Evolutionary conservation across 2,888 invertebrate species (phyloP).

Genomic region (Andrena hattorfiana): DNA sequence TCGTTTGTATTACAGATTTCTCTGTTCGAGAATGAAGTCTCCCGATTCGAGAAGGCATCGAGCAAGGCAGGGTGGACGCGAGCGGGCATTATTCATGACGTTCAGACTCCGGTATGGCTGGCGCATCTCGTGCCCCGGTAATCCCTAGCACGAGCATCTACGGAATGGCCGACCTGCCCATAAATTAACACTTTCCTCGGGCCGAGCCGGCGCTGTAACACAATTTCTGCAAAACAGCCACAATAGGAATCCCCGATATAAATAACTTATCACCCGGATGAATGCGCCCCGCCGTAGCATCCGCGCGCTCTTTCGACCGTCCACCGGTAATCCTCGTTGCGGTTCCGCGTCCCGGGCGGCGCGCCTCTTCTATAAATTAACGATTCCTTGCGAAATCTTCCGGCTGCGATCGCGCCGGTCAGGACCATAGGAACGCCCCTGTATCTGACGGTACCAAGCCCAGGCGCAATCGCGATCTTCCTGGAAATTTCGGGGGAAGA

Average conservation of each 20-base stretch:
- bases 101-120: constrained; percentile 12
- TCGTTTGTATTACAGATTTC: background rate
- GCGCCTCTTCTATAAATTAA: constrained; percentile 29
- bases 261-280: constrained; percentile 57
- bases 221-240: constrained; percentile 56
- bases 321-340: constrained; percentile 47
- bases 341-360: constrained; percentile 36
- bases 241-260: constrained; percentile 58
- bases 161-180: constrained; percentile 36
- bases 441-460: no score
- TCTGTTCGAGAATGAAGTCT: background rate
- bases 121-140: constrained; percentile 11
- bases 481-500: no score
- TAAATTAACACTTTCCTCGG: constrained; percentile 43
- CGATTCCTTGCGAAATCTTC: constrained; percentile 4
- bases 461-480: no score
- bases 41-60: background rate
- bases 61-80: constrained; percentile 14
- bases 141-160: constrained; percentile 40
- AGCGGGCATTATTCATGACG: constrained; percentile 19
- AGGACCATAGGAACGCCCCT: no score
- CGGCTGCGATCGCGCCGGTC: background rate
- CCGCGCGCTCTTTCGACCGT: constrained; percentile 21
- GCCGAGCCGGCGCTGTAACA: constrained; percentile 19
- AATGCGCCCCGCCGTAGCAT: constrained; percentile 21